Base-by-base conservation (phyloP, 2,113 vertebrate species). In the Dunckerocampus dactyliophorus region DNA sequence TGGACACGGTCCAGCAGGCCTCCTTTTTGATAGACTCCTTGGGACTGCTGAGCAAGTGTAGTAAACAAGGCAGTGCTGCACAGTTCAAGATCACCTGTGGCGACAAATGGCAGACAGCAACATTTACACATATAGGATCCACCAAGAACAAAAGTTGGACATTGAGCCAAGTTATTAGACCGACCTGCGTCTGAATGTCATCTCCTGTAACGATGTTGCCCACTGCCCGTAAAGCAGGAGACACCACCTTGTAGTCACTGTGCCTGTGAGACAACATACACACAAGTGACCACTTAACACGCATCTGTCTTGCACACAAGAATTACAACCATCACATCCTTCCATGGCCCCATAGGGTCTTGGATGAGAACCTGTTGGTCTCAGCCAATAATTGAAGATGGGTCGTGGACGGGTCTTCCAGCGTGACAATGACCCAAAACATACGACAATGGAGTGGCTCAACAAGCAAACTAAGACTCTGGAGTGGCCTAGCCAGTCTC, bases 151-250 rank as follows among this genome's bases (percentile, higher is more conserved):
- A 17, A 10, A 12, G 45, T 24, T 17, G 16, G 17, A 45, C 14
- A 16, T 59, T 19, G n/a, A 42, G 39, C 42, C 22, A 24, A 14
- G 52, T 54, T 28, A 19, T 19, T 28, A 22, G 42, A 28, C 12
- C 3, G 79, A 96, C 94, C 93, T 95, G 94, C 82, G 94, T 96
- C 80, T 96, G 94, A 82, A 93, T 92, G 85, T 95, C 94, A 80
- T 95, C 93, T 58, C 94, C 94, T 43, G 94, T 95, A 69, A 95
- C 94, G 76, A 95, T 95, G 88, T 96, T 96, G 70, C 94, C 94
- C 78, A 95, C 94, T 20, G 93, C 94, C 83, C 94, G 91, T 65
- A 96, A 81, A 54, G 94, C 93, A 85, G 94, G 93, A 47, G 94
- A 95, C 43, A 95, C 93, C 62, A 96, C 94, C 82, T 96, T 96